phyloP scores from a whole-genome alignment of 2,888 invertebrate genomes.

The Drosophila sordidapex region DNA sequence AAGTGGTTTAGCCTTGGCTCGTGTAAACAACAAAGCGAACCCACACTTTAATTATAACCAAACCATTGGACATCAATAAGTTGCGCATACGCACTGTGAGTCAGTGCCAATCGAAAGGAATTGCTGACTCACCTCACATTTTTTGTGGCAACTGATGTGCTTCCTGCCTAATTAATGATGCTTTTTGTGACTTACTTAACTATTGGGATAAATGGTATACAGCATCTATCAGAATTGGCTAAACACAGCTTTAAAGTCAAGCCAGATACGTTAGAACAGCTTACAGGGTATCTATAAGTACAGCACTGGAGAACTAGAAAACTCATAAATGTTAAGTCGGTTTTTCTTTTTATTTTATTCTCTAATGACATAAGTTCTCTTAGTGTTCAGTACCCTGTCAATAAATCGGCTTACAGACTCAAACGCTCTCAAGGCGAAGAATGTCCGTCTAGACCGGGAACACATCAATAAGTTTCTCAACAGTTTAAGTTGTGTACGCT shows the following conservation, averaged over 20 bases:
- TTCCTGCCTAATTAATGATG: neutral
- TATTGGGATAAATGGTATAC: neutral
- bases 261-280: neutral
- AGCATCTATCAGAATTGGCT: neutral
- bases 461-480: slow-evolving; percentile 1
- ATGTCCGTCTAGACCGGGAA: slow-evolving; percentile 45
- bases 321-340: neutral
- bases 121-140: neutral
- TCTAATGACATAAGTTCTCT: slow-evolving; percentile 2
- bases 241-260: neutral
- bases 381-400: slow-evolving; percentile 7
- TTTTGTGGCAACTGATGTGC: neutral
- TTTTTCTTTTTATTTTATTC: neutral
- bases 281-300: neutral
- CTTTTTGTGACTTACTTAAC: neutral
- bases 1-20: neutral
- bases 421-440: neutral
- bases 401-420: slow-evolving; percentile 1
- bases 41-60: neutral
- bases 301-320: neutral
- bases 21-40: neutral
- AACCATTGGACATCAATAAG: slow-evolving; percentile 1
- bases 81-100: slow-evolving; percentile 45
- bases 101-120: neutral
- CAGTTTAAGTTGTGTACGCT: neutral